Percentiles rank a stretch among this genome's conserved stretches.
Conservation (phyloP, 2,113 vertebrate genomes). For the Copsychus sechellarum region DNA sequence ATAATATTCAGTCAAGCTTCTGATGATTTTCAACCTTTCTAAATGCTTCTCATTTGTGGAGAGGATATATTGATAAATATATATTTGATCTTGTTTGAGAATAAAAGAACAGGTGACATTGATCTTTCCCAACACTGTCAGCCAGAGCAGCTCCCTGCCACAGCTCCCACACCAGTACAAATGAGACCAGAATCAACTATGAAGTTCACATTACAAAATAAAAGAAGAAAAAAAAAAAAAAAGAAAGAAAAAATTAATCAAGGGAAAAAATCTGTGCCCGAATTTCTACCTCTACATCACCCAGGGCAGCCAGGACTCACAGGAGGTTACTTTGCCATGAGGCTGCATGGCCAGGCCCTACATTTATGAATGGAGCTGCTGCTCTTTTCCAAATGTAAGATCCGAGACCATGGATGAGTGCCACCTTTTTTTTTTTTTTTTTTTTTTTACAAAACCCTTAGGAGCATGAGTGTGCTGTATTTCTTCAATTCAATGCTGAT, state of each 20-base stretch:
- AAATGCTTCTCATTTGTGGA: neutral
- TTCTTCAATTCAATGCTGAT: conserved; percentile 34
- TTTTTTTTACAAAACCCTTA: neutral
- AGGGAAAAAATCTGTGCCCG: neutral
- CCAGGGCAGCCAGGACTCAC: neutral
- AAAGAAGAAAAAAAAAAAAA: fast-evolving
- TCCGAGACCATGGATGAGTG: neutral
- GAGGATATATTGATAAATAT: neutral
- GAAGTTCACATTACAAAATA: neutral
- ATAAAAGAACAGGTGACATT: neutral
- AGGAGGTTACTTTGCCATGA: neutral
- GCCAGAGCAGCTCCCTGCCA: neutral
- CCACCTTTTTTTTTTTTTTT: neutral
- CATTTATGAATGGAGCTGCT: conserved; percentile 42
- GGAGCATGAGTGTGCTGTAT: neutral
- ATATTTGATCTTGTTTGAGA: neutral
- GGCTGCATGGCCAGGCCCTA: neutral
- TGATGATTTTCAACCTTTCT: neutral
- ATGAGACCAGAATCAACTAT: neutral
- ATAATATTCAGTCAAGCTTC: neutral
- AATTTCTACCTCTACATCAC: neutral
- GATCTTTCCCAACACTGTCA: neutral
- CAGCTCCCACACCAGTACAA: neutral
- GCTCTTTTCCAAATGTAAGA: neutral
- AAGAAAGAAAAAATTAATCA: neutral